Evolutionary conservation across 1,140 invertebrate species (phyloP).

Genomic region (Drosophila sulfurigaster): DNA sequence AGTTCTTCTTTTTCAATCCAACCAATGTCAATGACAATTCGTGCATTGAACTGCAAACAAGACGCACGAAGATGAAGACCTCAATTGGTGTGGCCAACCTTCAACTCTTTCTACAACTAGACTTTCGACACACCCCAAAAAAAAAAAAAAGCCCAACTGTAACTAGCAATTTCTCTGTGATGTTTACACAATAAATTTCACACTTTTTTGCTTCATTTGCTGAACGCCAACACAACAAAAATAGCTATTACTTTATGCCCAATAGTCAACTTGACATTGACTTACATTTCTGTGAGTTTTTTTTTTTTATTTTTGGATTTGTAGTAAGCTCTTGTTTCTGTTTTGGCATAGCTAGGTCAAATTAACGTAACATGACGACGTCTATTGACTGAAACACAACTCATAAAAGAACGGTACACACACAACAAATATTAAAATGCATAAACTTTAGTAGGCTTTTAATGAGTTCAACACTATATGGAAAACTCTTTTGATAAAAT

Average conservation of each 20-base stretch:
- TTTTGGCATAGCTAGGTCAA: slow-evolving; percentile 8
- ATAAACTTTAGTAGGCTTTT: neutral
- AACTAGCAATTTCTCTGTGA: slow-evolving; percentile 43
- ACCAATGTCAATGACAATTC: slow-evolving; percentile 44
- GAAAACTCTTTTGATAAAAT: neutral
- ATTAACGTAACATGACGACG: slow-evolving; percentile 7
- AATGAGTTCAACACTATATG: neutral
- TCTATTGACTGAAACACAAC: neutral
- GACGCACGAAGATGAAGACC: neutral
- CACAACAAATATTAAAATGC: neutral
- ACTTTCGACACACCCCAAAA: slow-evolving; percentile 48
- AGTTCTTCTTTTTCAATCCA: neutral
- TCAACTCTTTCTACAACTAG: slow-evolving; percentile 4
- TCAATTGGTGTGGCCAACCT: slow-evolving; percentile 14
- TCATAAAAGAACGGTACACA: slow-evolving; percentile 27
- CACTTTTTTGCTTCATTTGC: slow-evolving; percentile 35
- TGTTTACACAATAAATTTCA: slow-evolving; percentile 41
- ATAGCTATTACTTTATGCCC: slow-evolving; percentile 33
- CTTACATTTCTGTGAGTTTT: slow-evolving; percentile 25
- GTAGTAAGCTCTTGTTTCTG: slow-evolving; percentile 7
- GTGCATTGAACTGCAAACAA: slow-evolving; percentile 49
- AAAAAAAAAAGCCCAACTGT: neutral
- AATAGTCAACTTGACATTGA: slow-evolving; percentile 45
- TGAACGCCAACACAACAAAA: slow-evolving; percentile 40
- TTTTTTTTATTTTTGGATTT: neutral